Evolutionary conservation across 2,113 vertebrate species (phyloP), one percentile per base, ranked within the genome.

Genomic region (Pelmatolapia mariae): DNA sequence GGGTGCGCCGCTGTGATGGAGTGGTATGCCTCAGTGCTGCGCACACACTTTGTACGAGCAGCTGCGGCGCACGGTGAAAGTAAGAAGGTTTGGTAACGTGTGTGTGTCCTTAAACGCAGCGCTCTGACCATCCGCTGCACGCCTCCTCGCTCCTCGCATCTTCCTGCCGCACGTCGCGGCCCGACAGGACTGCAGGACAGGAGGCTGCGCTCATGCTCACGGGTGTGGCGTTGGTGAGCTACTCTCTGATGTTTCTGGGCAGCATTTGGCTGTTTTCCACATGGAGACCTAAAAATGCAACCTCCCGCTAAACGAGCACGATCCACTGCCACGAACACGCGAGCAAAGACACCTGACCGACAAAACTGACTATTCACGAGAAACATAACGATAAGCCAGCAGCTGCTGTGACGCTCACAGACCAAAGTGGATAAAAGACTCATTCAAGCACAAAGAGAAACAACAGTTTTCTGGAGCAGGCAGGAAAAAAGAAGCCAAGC

Each of bases 161-260:
- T 16, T 56, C 12, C 31, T 13, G 45, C 81, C 2, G 4, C 68
- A n/a, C 36, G 1, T 1, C 10, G 9, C 2, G 8, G 19, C 38
- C 36, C 2, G 1, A 22, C n/a, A 53, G 19, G 16, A 53, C 8
- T 8, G 16, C 19, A 24, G 63, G 36, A 0, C 19, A 22, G 11
- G 19, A 40, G 19, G 63, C 63, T 22, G 38, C 3, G 12, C 38
- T 24, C 52, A 11, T 11, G 52, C 50, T 15, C 66, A 71, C 18
- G 4, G 2, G 6, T 22, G 36, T 0, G 19, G 0, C 13, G 3
- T 3, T 40, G 38, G 5, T 1, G 15, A 43, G 38, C 38, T 73
- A 26, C 3, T 29, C 22, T 16, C 24, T 6, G 22, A 71, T 43
- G 4, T 71, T 71, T 43, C 40, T 45, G 38, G 0, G 12, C 22